These are phyloP conservation scores for Tapera naevia DNA, from an alignment of 2,797 vertebrate species.

Conservation along the genomic window DNA sequence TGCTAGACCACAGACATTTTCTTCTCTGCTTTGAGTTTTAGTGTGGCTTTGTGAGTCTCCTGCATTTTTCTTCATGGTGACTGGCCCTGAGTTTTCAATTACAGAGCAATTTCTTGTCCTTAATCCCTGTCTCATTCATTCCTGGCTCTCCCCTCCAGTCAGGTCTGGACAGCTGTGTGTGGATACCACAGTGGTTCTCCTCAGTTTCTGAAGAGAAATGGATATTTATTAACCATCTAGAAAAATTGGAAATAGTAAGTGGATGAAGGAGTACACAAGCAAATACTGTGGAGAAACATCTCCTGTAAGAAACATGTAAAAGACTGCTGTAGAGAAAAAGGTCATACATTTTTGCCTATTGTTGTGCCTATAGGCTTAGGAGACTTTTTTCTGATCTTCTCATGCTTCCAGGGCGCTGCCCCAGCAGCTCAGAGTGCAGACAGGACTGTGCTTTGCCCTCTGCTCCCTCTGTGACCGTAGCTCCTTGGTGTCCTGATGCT, in stretches of 20 bases:
- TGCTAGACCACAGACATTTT: not conserved
- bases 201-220: not conserved
- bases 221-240: not conserved
- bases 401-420: not conserved
- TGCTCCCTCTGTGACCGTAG: not conserved
- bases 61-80: not conserved
- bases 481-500: not conserved
- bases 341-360: not conserved
- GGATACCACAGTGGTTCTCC: not conserved
- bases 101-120: slow-evolving; percentile 15
- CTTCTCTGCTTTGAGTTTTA: not conserved
- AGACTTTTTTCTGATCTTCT: not conserved
- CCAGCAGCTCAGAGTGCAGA: not conserved
- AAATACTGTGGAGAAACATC: not conserved
- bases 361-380: not conserved
- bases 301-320: not conserved
- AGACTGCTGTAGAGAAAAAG: not conserved
- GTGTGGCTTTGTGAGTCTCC: not conserved
- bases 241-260: not conserved
- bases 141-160: not conserved
- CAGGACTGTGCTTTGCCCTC: not conserved
- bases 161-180: not conserved
- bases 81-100: slow-evolving; percentile 22
- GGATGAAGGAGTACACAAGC: not conserved
- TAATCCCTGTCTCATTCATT: not conserved